Evolutionary conservation across 2,797 vertebrate species (phyloP).

Genomic region (Acropternis orthonyx): DNA sequence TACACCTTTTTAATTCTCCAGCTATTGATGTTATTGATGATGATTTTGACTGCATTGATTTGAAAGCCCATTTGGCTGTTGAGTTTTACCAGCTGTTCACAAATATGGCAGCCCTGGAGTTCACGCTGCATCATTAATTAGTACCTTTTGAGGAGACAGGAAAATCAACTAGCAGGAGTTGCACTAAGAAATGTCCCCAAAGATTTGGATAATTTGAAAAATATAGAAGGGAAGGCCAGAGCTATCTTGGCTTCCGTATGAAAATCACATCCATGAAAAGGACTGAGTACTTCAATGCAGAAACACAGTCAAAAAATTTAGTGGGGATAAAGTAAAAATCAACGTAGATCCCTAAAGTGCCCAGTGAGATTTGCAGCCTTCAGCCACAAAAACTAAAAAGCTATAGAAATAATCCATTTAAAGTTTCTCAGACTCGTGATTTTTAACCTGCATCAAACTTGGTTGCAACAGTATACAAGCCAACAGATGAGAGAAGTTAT

Average conservation of each 20-base stretch:
- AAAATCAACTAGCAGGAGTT: neutral
- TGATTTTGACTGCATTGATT: neutral
- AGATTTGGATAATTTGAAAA: neutral
- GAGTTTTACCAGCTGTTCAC: conserved; percentile 28
- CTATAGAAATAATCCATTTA: neutral
- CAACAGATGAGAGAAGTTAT: neutral
- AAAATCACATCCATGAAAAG: neutral
- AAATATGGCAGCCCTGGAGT: neutral
- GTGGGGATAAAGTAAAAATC: neutral
- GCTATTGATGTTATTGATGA: neutral
- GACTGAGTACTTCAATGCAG: neutral
- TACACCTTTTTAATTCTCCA: neutral
- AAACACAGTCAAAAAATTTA: neutral
- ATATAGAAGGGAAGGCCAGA: neutral
- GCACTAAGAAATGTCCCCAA: neutral
- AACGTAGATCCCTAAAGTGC: neutral
- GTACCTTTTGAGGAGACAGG: conserved; percentile 25
- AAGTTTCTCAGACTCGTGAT: neutral
- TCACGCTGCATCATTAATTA: neutral
- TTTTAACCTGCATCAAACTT: neutral
- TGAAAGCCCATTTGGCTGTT: conserved; percentile 33
- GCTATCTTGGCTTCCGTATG: neutral
- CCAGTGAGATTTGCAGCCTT: neutral
- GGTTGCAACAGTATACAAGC: neutral
- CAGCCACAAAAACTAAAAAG: neutral